These are phyloP conservation scores for Archaeoteleia sp. DNA, from an alignment of 2,888 invertebrate genomes.

Conservation along the genomic window DNA sequence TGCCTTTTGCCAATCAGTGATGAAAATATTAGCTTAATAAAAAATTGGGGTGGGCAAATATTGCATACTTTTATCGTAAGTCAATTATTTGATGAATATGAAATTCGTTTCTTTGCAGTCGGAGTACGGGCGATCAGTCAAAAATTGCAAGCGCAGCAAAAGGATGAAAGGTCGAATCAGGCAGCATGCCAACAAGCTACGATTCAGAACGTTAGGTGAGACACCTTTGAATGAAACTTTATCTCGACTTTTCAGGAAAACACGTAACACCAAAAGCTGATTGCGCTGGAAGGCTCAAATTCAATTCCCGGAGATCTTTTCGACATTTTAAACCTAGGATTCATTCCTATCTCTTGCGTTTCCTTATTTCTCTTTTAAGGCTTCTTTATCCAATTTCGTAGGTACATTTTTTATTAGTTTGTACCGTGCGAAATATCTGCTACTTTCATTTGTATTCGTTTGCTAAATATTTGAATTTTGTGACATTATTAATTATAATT, in stretches of 20 bases:
- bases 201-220: constrained; percentile 26
- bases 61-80: constrained; percentile 1
- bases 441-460: no score
- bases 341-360: constrained; percentile 28
- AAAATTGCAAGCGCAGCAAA: constrained; percentile 41
- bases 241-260: constrained; percentile 41
- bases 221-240: constrained; percentile 42
- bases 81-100: constrained; percentile 14
- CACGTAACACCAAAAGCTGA: constrained; percentile 39
- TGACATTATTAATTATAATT: no score
- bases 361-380: constrained; percentile 16
- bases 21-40: background rate
- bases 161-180: constrained; percentile 37
- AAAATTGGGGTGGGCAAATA: background rate
- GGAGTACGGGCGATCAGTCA: constrained; percentile 14
- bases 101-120: constrained; percentile 24
- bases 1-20: background rate
- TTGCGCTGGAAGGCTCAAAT: constrained; percentile 32
- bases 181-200: constrained; percentile 41
- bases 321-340: constrained; percentile 24
- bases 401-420: no score
- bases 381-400: no score
- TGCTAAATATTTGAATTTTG: no score
- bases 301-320: constrained; percentile 34
- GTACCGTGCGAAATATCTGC: no score